Base-by-base conservation (phyloP, 2,113 vertebrate genomes). In the Pseudorhombus dupliciocellatus region DNA sequence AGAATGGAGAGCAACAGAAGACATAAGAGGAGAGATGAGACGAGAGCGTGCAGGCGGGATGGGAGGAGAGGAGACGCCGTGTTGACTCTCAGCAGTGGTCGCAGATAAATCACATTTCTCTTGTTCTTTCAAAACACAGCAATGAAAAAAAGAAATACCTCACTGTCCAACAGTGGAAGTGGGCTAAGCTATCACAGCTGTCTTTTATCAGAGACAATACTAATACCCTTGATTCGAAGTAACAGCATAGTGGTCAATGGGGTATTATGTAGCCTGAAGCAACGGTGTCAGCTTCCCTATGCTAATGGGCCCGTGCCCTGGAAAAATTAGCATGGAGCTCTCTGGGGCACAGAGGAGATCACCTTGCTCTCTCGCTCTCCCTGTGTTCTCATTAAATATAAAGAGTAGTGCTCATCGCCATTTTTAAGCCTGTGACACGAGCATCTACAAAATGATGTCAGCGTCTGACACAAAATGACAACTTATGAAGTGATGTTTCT, bases 161-260 rank as follows among this genome's bases (percentile, higher is more conserved):
- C 40, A 56, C 58, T 73, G 71, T 69, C 73, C 70, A 69, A 59
- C 46, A 24, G 11, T 92, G 91, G 93, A 96, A 96, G 95, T 94
- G 94, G 96, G 94, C 93, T 93, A 88, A 94, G 93, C 93, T 92
- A 93, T 95, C 92, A 94, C 88, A 28, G 68, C 68, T 95, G 95
- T 95, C 92, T 86, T 85, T 85, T 79, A 75, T 83, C 80, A 71
- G 75, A 84, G 84, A 83, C 85, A 80, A 62, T 90, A 86, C 73
- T 87, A 83, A 90, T 83, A 83, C 94, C 95, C 90, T 88, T 93
- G 95, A 96, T 95, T 94, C 95, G 95, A 95, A 95, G 95, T 94
- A 97, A 95, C 95, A 96, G 95, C 94, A 91, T 93, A 95, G 94
- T 94, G 95, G 96, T 95, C 96, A 96, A 96, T 96, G 95, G 95